Base-by-base conservation (phyloP, 2,113 vertebrate species). In the Clarias magur region DNA sequence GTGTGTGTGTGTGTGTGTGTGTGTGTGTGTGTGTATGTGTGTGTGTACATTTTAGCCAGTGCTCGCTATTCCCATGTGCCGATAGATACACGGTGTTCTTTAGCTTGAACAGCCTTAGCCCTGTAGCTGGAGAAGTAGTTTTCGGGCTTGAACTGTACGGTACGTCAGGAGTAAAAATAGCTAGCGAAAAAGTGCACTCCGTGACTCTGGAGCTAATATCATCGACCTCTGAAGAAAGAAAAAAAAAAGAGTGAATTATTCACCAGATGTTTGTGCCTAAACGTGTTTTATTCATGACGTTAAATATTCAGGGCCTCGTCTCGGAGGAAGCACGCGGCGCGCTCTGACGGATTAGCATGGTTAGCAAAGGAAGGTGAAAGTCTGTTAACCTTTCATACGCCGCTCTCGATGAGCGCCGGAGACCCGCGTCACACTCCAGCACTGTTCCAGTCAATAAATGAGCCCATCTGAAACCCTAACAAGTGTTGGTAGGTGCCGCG, bases 211-310 rank as follows among this genome's bases (percentile, higher is more conserved):
- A 93, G 88, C 92, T 94, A 94, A 94, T 94, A 94, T 93, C 92
- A 94, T 93, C 92, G 92, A 67, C 75, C 88, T 91, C 78, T 91
- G 87, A 92, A 93, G 93, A 48, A 48, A 42, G 2, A 34, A 34
- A 34, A 34, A 48, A 48, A 8, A 48, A 38, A 38, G 34, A 92
- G 94, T 96, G 94, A 96, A 96, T 95, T 94, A 96, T 95, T 95
- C 93, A 95, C 90, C 92, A 92, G 93, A 93, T 95, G 82, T 95
- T 94, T 93, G 93, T 93, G 93, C 92, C 92, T 93, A 94, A 72
- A 94, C 93, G 94, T 94, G 93, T 96, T 95, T 95, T 96, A 95
- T 95, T 96, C 94, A 95, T 95, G 92, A 92, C 89, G 93, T 94
- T 90, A 91, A 94, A 94, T 94, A 95, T 95, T 94, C 94, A 94